A percentile compares a stretch with the other conserved stretches of the same genome.
Conservation (phyloP, 1,140 invertebrate genomes). For the Pseudachorutes palmiensis region DNA sequence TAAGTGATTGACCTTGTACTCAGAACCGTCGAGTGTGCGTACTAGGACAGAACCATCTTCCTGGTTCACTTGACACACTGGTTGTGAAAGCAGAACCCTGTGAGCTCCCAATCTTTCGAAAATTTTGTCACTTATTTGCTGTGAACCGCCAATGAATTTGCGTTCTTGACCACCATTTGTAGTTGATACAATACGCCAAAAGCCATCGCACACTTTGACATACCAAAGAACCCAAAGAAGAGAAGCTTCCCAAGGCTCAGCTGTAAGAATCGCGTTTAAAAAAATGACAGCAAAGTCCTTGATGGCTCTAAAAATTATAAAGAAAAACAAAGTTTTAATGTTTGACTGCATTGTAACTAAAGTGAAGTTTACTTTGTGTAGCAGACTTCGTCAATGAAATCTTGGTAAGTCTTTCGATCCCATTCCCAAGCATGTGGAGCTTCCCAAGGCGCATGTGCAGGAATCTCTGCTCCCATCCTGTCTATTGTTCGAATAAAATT, state of each 20-base stretch:
- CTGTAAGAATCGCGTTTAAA: conserved; percentile 34
- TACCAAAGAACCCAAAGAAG: conserved; percentile 44
- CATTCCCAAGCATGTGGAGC: conserved; percentile 33
- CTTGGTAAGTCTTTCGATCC: conserved; percentile 34
- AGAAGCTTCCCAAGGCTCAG: conserved; percentile 43
- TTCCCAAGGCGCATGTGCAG: conserved; percentile 30
- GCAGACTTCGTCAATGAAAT: conserved; percentile 31
- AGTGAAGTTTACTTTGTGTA: conserved; percentile 39
- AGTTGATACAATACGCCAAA: conserved; percentile 41
- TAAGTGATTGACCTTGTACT: conserved; percentile 18
- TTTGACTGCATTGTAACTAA: neutral
- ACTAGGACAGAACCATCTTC: conserved; percentile 19
- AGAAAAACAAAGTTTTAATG: neutral
- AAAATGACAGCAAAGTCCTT: conserved; percentile 25
- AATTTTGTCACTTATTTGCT: conserved; percentile 43
- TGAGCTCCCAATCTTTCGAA: conserved; percentile 39
- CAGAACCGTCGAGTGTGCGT: conserved; percentile 34
- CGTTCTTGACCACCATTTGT: conserved; percentile 44
- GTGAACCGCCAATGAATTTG: conserved; percentile 45
- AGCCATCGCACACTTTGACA: conserved; percentile 41
- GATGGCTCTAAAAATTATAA: conserved; percentile 20
- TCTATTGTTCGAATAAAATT: conserved; percentile 40
- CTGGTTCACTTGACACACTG: conserved; percentile 35
- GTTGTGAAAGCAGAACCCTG: conserved; percentile 39
- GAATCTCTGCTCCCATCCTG: conserved; percentile 39